These are phyloP conservation scores for Macrophya annulata DNA, from an alignment of 2,888 invertebrate species.

Conservation along the genomic window DNA sequence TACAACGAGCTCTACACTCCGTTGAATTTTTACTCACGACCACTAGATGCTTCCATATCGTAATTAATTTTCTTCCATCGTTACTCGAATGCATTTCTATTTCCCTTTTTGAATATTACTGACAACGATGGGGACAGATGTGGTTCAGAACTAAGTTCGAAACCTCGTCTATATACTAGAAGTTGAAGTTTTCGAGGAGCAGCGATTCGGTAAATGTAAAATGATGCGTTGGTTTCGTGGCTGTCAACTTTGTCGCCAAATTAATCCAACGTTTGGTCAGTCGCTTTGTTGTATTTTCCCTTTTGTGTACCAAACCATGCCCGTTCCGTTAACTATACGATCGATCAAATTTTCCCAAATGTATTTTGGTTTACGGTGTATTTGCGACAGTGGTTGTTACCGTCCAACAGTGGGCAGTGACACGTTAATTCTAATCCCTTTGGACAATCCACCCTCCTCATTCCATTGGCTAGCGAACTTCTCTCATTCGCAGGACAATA, in stretches of 20 bases:
- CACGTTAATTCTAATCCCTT: slow-evolving; percentile 68
- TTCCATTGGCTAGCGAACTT: slow-evolving; percentile 62
- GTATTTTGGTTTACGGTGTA: slow-evolving; percentile 45
- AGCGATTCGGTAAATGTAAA: neutral
- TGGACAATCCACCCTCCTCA: slow-evolving; percentile 27
- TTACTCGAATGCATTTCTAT: slow-evolving; percentile 30
- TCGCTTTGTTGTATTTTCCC: slow-evolving; percentile 38
- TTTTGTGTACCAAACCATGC: neutral
- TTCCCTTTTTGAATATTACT: neutral
- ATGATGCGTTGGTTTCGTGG: slow-evolving; percentile 15
- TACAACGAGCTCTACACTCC: slow-evolving; percentile 25
- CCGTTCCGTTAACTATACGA: slow-evolving; percentile 12
- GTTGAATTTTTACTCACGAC: neutral
- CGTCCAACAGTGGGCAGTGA: slow-evolving; percentile 46
- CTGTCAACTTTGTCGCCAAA: slow-evolving; percentile 30
- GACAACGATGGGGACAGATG: slow-evolving; percentile 26
- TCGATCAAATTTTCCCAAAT: slow-evolving; percentile 55
- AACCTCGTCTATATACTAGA: neutral
- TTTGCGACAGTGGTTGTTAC: slow-evolving; percentile 50
- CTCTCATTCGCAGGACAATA: slow-evolving; percentile 76
- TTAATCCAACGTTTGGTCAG: slow-evolving; percentile 48
- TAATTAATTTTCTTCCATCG: slow-evolving; percentile 50
- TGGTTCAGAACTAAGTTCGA: slow-evolving; percentile 19
- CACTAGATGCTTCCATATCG: slow-evolving; percentile 56
- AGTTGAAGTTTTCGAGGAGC: neutral